Evolutionary conservation across 30 jellyfish, hydroid and myxozoan genomes (phyloP).

Genomic region (Aurelia aurita): DNA sequence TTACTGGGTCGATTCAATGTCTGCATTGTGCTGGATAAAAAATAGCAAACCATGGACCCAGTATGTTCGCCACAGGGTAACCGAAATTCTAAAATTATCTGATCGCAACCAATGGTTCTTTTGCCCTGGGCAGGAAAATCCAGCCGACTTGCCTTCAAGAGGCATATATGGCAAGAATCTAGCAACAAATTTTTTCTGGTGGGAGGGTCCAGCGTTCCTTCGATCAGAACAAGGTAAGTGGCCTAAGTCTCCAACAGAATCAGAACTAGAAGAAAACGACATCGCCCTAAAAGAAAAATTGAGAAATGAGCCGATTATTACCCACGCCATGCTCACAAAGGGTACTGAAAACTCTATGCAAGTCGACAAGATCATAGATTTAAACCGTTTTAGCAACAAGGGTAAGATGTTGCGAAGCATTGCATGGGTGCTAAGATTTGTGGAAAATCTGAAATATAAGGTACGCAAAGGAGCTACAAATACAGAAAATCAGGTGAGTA

Average conservation of each 20-base stretch:
- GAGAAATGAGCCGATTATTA: conserved; percentile 32
- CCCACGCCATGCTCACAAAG: conserved; percentile 33
- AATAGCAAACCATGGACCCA: conserved; percentile 29
- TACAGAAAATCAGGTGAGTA: conserved; percentile 6
- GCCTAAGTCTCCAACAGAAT: conserved; percentile 56
- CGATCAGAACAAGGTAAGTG: conserved; percentile 2
- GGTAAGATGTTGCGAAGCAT: conserved; percentile 20
- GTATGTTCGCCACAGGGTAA: conserved; percentile 34
- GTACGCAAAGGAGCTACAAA: conserved; percentile 1
- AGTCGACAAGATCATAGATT: conserved; percentile 15
- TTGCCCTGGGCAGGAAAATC: conserved; percentile 43
- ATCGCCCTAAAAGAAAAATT: conserved; percentile 36
- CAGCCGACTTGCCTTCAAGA: conserved; percentile 51
- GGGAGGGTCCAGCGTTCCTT: conserved; percentile 57
- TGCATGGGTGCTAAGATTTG: conserved; percentile 34
- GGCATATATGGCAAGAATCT: conserved; percentile 25
- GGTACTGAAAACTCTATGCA: conserved; percentile 5
- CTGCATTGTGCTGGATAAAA: conserved; percentile 30
- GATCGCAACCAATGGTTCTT: conserved; percentile 44
- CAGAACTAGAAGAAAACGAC: conserved; percentile 25
- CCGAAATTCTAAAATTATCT: conserved; percentile 19
- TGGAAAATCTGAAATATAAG: conserved; percentile 13
- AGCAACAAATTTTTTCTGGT: conserved; percentile 28
- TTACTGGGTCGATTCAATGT: conserved; percentile 37
- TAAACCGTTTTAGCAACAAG: conserved; percentile 34